Conservation (phyloP, 1,140 invertebrate genomes). For the Proales similis region DNA sequence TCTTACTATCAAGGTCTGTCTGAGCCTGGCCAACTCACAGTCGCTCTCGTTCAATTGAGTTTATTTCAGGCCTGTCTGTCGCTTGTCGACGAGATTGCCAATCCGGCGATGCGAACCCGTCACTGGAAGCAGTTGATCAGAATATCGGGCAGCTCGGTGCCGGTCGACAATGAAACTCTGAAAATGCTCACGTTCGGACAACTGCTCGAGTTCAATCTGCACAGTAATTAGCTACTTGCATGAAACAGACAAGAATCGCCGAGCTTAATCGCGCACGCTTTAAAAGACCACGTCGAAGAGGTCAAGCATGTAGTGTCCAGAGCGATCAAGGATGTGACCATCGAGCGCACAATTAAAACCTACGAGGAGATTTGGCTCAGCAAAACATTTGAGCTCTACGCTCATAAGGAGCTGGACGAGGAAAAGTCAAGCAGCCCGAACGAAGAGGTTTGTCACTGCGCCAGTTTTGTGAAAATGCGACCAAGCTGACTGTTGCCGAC, state of each 20-base stretch:
- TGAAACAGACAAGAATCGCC: not conserved
- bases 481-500: conserved; percentile 38
- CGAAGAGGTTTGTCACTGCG: conserved; percentile 38
- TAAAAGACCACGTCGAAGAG: conserved; percentile 50
- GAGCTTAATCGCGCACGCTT: conserved; percentile 17
- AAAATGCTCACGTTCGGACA: conserved; percentile 52
- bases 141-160: conserved; percentile 48
- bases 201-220: conserved; percentile 49
- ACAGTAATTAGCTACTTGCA: conserved; percentile 43
- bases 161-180: conserved; percentile 50
- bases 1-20: conserved; percentile 48
- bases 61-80: conserved; percentile 45
- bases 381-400: conserved; percentile 48
- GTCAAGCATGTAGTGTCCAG: conserved; percentile 49
- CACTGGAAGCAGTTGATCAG: conserved; percentile 52
- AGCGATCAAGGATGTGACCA: conserved; percentile 50
- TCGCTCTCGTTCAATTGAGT: conserved; percentile 1
- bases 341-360: conserved; percentile 51
- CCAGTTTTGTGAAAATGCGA: conserved; percentile 36
- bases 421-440: conserved; percentile 8
- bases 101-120: conserved; percentile 51
- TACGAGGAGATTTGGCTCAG: conserved; percentile 54
- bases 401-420: conserved; percentile 39
- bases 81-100: conserved; percentile 51
- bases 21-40: not conserved